Conservation (phyloP, 2,888 invertebrate species). For the Oegoconia quadripuncta region DNA sequence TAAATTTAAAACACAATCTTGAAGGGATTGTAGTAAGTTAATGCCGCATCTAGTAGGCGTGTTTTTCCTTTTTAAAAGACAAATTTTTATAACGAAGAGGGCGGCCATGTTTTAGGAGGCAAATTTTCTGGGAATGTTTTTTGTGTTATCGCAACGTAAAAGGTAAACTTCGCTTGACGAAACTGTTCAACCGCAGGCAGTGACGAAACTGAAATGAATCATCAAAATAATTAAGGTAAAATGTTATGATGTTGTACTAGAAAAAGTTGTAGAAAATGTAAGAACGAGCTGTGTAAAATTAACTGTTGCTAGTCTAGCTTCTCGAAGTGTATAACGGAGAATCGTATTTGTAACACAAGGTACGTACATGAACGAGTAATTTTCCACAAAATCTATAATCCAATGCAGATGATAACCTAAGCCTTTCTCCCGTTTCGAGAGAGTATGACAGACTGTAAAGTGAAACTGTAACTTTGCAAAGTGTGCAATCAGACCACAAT, state of each 20-base stretch:
- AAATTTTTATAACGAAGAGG: no score
- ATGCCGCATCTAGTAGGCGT: no score
- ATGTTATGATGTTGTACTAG: no score
- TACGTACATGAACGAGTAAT: neutral
- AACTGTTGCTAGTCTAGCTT: no score
- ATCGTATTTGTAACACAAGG: no score
- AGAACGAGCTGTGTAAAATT: no score
- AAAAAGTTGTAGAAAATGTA: neutral
- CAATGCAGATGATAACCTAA: constrained; percentile 13
- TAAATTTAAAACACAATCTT: no score
- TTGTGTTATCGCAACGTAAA: constrained; percentile 15
- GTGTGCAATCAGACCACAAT: constrained; percentile 20
- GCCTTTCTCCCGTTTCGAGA: constrained; percentile 18
- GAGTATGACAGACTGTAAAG: constrained; percentile 7
- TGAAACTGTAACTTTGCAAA: constrained; percentile 23
- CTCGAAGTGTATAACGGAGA: no score
- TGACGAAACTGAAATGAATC: constrained; percentile 38
- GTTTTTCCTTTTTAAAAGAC: no score
- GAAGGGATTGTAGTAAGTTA: no score
- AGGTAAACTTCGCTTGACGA: constrained; percentile 22
- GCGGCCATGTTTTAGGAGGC: no score
- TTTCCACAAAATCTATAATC: constrained; percentile 6
- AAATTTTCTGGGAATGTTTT: constrained; percentile 12
- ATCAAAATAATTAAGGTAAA: no score
- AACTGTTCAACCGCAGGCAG: constrained; percentile 36